Conservation (phyloP, 2,113 vertebrate species). For the Desmodus rotundus region DNA sequence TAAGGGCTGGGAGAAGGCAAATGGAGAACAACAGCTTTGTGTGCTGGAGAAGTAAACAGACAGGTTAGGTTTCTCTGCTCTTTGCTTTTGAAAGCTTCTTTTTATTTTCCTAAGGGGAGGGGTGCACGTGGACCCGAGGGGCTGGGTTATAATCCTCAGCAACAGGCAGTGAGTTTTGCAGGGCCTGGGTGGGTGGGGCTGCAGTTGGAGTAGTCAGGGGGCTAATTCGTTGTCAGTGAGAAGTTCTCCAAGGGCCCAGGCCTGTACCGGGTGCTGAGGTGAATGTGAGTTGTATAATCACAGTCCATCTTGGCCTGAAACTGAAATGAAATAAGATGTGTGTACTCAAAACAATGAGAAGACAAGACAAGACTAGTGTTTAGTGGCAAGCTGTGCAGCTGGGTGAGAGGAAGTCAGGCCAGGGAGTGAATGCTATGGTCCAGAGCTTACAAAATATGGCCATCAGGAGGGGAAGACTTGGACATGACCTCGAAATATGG, state of each 20-base stretch:
- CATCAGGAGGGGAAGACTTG: neutral
- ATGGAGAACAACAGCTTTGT: neutral
- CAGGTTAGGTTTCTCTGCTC: conserved; percentile 59
- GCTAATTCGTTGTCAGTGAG: conserved; percentile 24
- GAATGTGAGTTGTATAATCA: neutral
- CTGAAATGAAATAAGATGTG: conserved; percentile 6
- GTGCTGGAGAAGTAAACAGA: conserved; percentile 50
- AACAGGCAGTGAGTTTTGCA: neutral
- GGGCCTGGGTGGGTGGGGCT: neutral
- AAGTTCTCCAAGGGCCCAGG: neutral
- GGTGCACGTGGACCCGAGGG: neutral
- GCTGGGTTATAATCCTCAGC: neutral
- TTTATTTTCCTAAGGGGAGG: conserved; percentile 14
- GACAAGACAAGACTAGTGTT: neutral
- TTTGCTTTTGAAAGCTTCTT: conserved; percentile 45
- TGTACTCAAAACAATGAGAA: neutral
- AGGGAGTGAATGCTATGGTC: neutral
- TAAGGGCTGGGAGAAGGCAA: neutral
- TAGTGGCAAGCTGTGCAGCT: neutral
- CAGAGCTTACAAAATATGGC: neutral
- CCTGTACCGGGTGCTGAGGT: neutral
- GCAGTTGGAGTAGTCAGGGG: neutral
- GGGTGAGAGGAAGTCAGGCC: neutral
- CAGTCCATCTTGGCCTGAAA: neutral
- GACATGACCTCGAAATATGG: neutral